Percentiles rank a stretch among this genome's conserved stretches.
phyloP scores from a whole-genome alignment of 2,888 invertebrate species.

The Synanthedon tipuliformis region DNA sequence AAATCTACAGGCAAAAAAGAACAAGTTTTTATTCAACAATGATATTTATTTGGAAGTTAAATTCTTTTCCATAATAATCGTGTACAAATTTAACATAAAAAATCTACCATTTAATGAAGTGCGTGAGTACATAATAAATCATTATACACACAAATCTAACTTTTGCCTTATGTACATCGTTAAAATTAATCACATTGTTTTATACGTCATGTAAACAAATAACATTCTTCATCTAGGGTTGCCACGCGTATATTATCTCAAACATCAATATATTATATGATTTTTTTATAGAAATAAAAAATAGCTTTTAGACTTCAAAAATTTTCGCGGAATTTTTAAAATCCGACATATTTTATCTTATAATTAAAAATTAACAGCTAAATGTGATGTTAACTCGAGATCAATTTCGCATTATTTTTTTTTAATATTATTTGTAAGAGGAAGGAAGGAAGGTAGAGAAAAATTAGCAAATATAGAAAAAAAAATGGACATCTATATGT shows the following conservation, averaged over 20 bases:
- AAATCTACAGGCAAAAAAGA: constrained; percentile 11
- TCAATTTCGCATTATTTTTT: no score
- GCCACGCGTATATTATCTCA: constrained; percentile 5
- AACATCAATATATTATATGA: no score
- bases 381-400: no score
- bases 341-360: no score
- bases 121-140: constrained; percentile 12
- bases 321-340: no score
- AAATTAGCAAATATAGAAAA: no score
- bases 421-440: no score
- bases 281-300: no score
- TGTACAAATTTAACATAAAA: constrained; percentile 47
- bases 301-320: no score
- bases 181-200: not conserved
- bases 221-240: constrained; percentile 6
- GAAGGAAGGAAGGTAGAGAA: no score
- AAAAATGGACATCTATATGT: no score
- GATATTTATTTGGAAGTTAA: constrained; percentile 64
- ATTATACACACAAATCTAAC: constrained; percentile 7
- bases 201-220: constrained; percentile 3
- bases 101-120: constrained; percentile 36
- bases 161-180: constrained; percentile 6
- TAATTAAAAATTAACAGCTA: no score
- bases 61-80: constrained; percentile 20
- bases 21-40: constrained; percentile 47